Evolutionary conservation across 2,797 vertebrate genomes (phyloP), one percentile per base, ranked within the genome.

Genomic region (Hoplostethus mediterraneus): DNA sequence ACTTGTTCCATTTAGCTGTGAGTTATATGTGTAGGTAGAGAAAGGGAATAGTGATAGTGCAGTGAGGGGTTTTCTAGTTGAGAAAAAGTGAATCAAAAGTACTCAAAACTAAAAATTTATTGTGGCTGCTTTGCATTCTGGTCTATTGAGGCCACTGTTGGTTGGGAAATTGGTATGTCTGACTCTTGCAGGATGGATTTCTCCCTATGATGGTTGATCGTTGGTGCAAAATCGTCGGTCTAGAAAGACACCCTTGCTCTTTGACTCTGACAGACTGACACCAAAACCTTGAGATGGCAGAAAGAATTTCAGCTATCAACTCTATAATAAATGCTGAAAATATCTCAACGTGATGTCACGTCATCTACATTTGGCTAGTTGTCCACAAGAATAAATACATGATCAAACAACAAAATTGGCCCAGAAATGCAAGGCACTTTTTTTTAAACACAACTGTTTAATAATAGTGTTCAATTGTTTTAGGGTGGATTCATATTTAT

Each of bases 161-260:
- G n/a, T 69, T 28, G 68, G 59, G 40, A 38, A 57, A 42, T 56
- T 67, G 30, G 21, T 63, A 25, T 64, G 17, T 28, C 14, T 56
- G 17, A 48, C 44, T 59, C 44, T 3, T 61, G 33, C 54, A 7
- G 17, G 28, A 12, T 49, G n/a, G 33, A 51, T 40, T 42, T 42
- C 10, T 42, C 40, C 40, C 10, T 11, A 11, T 42, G 42, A 14
- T 13, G 14, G 12, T 12, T 44, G 11, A 44, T 14, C 44, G 28
- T 28, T 2, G 28, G 28, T 28, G 28, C 28, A 28, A 28, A 28
- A 28, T 28, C 3, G 1, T 28, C 1, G 28, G 3, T 28, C 28
- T 28, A 28, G 28, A 28, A 28, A 28, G 28, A 28, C 2, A 28
- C 28, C 28, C 13, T 45, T 45, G 44, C 13, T 45, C 13, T 45